Evolutionary conservation across 2,888 invertebrate genomes (phyloP), one percentile per base, ranked within the genome.

Genomic region (Spatulosminthurus flaviceps): DNA sequence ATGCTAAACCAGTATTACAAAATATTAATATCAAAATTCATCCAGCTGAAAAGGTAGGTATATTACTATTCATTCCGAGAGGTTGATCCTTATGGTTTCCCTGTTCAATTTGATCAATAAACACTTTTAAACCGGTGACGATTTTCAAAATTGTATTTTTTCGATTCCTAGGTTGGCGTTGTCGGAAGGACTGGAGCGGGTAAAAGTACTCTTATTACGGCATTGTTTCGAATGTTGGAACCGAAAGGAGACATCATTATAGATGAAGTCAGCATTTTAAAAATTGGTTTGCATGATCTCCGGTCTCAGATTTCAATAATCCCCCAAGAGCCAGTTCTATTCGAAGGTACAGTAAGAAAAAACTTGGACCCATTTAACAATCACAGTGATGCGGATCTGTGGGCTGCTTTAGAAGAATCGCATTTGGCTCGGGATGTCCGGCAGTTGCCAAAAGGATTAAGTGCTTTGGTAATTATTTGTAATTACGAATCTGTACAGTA

Each of bases 171-270:
- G 77, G 21, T 77, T 21, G 77, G 77, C 1, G 22, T 75, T 16
- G 75, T 75, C 0, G 75, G 75, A 5, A 24, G 75, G 13, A 75
- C 75, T 13, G 75, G 75, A 4, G 66, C 75, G 13, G 75, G 75
- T 0, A 92, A 93, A 86, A 92, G 92, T 0, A 92, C 93, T 0
- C 88, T 93, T 67, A 91, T 93, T 73, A 90, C 91, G 81, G 91
- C 92, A 7, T 86, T 94, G 78, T 94, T 93, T 86, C 89, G 92
- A 7, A 86, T 94, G 80, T 92, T 92, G 0, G 92, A 92, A 82
- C 88, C 88, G 0, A 90, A 91, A 67, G 94, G 94, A 0, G 87
- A 87, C 0, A 91, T 95, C 70, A 86, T 88, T 4, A 93, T 95
- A 72, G 95, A 95, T 86, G 91, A 89, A n/a, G 82, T 89, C 16